Evolutionary conservation across 2,888 invertebrate species (phyloP), one percentile per base, ranked within the genome.

Genomic region (Nomada fabriciana): DNA sequence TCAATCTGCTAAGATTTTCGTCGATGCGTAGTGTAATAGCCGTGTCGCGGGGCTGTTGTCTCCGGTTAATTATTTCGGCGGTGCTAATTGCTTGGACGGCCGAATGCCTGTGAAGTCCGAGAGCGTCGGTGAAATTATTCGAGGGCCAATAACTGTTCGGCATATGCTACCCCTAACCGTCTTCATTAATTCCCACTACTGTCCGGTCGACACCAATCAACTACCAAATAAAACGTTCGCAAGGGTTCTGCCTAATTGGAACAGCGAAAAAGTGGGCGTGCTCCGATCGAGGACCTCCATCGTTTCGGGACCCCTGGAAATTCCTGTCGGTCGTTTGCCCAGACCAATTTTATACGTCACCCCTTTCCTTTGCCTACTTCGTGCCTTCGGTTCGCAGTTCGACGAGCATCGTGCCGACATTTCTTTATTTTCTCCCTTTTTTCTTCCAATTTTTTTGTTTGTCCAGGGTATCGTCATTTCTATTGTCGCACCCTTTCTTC

Each of bases 211-310:
- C 86, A 83, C 87, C 88, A 89, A 89, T 89, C 87, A 88, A 88
- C 84, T 83, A 82, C 82, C 85, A 83, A 86, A 84, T 84, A 85
- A 87, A 85, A 88, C 81, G 82, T 68, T 86, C 88, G 86, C 88
- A 88, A 89, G 89, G 89, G 36, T 13, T 84, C 87, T 87, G 87
- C 86, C 89, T 91, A 91, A 92, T 92, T 92, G 92, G 91, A 92
- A 91, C 91, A 89, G 89, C 89, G 91, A 92, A 91, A 92, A 91
- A 91, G 90, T 91, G 90, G 92, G 91, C 92, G 92, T 91, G 89
- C 80, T 82, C 83, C 85, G 88, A 85, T 86, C 83, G 86, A 80
- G 80, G 85, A 89, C 88, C 90, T 88, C 89, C 89, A 86, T 86
- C 85, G 85, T 81, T 84, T 83, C 73, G 74, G 65, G 53, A 76